A percentile compares a stretch with the other conserved stretches of the same genome.
These are phyloP conservation scores for Pseudochromis fuscus DNA, from an alignment of 2,797 vertebrate species.

Conservation along the genomic window DNA sequence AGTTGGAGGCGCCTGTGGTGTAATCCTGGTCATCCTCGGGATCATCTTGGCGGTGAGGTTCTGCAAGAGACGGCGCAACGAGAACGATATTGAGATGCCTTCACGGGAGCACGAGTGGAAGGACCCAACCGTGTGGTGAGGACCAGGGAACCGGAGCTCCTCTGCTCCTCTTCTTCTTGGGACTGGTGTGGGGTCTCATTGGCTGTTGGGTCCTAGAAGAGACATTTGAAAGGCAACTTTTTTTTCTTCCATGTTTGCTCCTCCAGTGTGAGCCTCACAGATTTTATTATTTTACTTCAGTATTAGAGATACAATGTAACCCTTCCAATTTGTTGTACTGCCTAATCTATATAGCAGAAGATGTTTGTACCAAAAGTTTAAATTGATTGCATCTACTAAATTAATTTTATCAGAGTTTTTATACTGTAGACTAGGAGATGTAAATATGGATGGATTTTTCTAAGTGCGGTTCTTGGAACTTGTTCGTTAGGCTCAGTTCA, in stretches of 20 bases:
- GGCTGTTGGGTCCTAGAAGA: conserved; percentile 54
- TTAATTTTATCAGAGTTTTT: conserved; percentile 18
- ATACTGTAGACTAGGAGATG: conserved; percentile 27
- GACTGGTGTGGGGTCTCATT: conserved; percentile 47
- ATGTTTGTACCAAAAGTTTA: conserved; percentile 39
- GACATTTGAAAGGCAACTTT: conserved; percentile 35
- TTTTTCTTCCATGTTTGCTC: conserved; percentile 59
- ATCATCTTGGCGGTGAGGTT: conserved; percentile 78
- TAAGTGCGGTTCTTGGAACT: conserved; percentile 22
- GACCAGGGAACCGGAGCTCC: conserved; percentile 29
- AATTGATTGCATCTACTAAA: conserved; percentile 13
- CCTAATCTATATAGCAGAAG: conserved; percentile 21
- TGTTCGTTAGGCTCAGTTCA: conserved; percentile 54
- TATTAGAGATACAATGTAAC: conserved; percentile 34
- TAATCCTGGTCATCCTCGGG: conserved; percentile 87
- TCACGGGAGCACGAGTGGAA: conserved; percentile 29
- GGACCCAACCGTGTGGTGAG: conserved; percentile 76
- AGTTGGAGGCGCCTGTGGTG: conserved; percentile 84
- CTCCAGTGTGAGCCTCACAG: conserved; percentile 37
- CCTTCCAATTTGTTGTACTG: conserved; percentile 17
- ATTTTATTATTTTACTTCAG: conserved; percentile 27
- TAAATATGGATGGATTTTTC: conserved; percentile 58
- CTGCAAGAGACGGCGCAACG: conserved; percentile 57
- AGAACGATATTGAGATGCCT: conserved; percentile 59
- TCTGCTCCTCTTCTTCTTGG: conserved; percentile 45